Conservation (phyloP, 2,113 vertebrate genomes). For the Ardeotis arabs region DNA sequence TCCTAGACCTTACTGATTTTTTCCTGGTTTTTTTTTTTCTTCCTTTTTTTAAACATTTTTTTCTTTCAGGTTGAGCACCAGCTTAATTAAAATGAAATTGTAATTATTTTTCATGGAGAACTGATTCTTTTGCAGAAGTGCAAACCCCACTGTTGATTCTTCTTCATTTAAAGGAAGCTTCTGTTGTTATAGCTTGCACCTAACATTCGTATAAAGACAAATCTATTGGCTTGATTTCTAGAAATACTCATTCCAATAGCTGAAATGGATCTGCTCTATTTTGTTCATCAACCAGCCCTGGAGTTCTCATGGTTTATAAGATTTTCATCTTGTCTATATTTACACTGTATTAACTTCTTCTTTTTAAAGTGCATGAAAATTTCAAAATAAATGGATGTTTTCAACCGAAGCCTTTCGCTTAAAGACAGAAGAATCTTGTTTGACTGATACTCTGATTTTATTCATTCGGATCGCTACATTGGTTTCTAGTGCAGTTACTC, state of each 20-base stretch:
- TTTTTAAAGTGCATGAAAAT: not conserved
- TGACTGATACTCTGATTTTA: not conserved
- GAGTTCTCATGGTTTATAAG: not conserved
- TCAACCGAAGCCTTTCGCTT: not conserved
- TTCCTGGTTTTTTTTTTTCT: not conserved
- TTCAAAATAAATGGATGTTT: not conserved
- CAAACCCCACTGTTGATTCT: not conserved
- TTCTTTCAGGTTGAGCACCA: not conserved
- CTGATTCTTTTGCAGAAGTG: not conserved
- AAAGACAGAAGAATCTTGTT: not conserved
- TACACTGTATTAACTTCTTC: not conserved
- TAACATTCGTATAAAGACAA: not conserved
- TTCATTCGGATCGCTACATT: not conserved
- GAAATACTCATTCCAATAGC: not conserved
- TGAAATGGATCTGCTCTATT: not conserved
- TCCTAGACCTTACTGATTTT: not conserved
- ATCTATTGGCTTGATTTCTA: not conserved
- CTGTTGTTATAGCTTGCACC: not conserved
- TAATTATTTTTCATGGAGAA: not conserved
- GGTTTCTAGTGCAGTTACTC: not conserved
- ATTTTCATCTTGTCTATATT: not conserved
- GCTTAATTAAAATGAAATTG: not conserved
- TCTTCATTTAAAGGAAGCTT: not conserved
- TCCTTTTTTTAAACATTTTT: not conserved
- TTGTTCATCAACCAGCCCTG: not conserved